phyloP scores from a whole-genome alignment of 2,797 vertebrate species.

The Gastrophryne carolinensis region DNA sequence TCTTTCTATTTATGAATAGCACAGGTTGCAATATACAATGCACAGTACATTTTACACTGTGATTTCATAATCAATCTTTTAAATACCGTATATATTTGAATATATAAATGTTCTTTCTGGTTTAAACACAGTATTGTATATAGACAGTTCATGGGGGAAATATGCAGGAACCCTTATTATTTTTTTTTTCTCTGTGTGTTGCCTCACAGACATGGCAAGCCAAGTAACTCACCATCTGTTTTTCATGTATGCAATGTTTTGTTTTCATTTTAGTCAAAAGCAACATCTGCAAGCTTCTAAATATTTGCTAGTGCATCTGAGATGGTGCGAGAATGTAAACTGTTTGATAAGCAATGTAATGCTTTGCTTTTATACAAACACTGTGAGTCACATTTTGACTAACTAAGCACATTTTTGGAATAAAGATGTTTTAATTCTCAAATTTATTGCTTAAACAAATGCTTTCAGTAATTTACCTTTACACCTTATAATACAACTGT shows the following conservation, averaged over 20 bases:
- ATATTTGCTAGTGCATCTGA: conserved; percentile 45
- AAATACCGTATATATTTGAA: not conserved
- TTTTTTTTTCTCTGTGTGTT: conserved; percentile 19
- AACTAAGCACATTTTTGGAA: too few relatives aligned
- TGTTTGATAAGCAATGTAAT: conserved; percentile 11
- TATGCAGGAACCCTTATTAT: conserved; percentile 22
- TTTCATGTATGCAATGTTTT: conserved; percentile 46
- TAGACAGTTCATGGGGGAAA: conserved; percentile 19
- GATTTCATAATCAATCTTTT: too few relatives aligned
- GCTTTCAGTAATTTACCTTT: too few relatives aligned
- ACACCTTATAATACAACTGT: too few relatives aligned
- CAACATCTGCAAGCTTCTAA: conserved; percentile 51
- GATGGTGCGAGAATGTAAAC: conserved; percentile 17
- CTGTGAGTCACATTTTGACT: too few relatives aligned
- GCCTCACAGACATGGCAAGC: conserved; percentile 23
- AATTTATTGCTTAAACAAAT: too few relatives aligned
- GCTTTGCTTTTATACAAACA: not conserved
- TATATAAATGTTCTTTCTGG: too few relatives aligned
- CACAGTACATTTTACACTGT: too few relatives aligned
- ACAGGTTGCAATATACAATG: too few relatives aligned
- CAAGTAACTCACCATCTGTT: conserved; percentile 50
- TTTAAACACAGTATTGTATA: not conserved
- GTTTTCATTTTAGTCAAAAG: conserved; percentile 49
- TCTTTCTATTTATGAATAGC: too few relatives aligned
- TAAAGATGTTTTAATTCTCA: too few relatives aligned